phyloP scores from a whole-genome alignment of 2,888 invertebrate species.

The Bellardia pandia region DNA sequence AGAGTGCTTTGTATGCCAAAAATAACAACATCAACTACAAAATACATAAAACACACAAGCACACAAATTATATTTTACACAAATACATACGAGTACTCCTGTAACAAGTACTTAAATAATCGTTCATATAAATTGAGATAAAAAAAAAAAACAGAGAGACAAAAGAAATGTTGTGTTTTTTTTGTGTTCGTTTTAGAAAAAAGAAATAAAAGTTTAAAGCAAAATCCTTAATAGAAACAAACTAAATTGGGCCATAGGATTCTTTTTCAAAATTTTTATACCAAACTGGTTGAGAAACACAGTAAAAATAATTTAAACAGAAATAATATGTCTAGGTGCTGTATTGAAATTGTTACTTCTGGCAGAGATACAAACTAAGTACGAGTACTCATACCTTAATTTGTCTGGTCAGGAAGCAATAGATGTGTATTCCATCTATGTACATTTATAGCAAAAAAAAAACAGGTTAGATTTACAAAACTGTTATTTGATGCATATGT shows the following conservation, averaged over 20 bases:
- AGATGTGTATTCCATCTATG: not conserved
- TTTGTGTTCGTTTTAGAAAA: not conserved
- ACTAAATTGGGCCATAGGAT: slow-evolving; percentile 27
- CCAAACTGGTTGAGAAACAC: not conserved
- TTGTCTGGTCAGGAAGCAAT: not conserved
- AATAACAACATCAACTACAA: slow-evolving; percentile 45
- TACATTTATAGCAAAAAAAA: not conserved
- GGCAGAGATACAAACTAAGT: not conserved
- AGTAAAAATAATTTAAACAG: not conserved
- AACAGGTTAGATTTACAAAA: not conserved
- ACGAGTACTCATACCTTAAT: not conserved
- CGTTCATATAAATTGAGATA: slow-evolving; percentile 54
- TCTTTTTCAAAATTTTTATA: not conserved
- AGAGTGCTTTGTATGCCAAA: slow-evolving; percentile 67
- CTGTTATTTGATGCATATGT: not conserved
- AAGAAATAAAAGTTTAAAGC: slow-evolving; percentile 12
- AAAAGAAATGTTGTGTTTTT: slow-evolving; percentile 60
- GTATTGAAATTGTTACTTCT: not conserved
- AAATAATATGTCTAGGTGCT: not conserved
- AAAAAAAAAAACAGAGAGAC: slow-evolving; percentile 1
- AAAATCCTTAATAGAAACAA: slow-evolving; percentile 27
- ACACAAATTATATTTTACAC: not conserved
- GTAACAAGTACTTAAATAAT: slow-evolving; percentile 48
- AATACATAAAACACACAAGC: not conserved
- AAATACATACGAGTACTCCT: not conserved